Percentiles rank a stretch among this genome's conserved stretches.
phyloP scores from a whole-genome alignment of 2,888 invertebrate species.

The Aphrophora alni region DNA sequence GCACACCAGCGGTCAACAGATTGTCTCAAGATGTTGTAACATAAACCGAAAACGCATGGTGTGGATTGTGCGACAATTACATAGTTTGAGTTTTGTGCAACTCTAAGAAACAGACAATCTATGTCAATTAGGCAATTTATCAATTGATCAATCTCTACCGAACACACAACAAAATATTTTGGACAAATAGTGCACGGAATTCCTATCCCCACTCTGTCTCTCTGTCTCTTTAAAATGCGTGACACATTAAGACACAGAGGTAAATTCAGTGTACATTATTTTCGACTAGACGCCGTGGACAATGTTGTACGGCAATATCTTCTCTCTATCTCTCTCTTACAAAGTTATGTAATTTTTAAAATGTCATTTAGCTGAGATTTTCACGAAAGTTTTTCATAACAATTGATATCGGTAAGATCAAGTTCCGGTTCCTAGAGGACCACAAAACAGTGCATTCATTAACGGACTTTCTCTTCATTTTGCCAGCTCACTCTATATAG shows the following conservation, averaged over 20 bases:
- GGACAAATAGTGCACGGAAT: not conserved
- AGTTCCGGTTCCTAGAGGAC: not conserved
- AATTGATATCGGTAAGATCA: not conserved
- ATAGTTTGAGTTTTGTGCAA: not conserved
- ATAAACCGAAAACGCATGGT: too few species aligned
- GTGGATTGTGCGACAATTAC: not conserved
- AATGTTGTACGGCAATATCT: not conserved
- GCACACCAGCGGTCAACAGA: too few species aligned
- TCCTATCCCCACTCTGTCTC: not conserved
- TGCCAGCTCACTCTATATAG: not conserved
- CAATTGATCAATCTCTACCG: not conserved
- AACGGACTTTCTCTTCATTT: not conserved
- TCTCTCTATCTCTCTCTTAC: not conserved
- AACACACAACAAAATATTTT: not conserved
- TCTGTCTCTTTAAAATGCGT: not conserved
- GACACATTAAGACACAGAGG: not conserved
- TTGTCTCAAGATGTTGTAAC: too few species aligned
- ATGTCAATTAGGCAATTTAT: constrained; percentile 6
- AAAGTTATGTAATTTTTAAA: not conserved
- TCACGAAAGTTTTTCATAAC: not conserved
- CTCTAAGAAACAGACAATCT: not conserved
- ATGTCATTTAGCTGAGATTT: not conserved
- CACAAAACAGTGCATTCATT: not conserved
- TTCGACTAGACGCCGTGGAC: not conserved
- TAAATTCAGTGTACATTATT: not conserved